A percentile compares a stretch with the other conserved stretches of the same genome.
Conservation (phyloP, 2,113 vertebrate species). For the Pogonocichla stellata region DNA sequence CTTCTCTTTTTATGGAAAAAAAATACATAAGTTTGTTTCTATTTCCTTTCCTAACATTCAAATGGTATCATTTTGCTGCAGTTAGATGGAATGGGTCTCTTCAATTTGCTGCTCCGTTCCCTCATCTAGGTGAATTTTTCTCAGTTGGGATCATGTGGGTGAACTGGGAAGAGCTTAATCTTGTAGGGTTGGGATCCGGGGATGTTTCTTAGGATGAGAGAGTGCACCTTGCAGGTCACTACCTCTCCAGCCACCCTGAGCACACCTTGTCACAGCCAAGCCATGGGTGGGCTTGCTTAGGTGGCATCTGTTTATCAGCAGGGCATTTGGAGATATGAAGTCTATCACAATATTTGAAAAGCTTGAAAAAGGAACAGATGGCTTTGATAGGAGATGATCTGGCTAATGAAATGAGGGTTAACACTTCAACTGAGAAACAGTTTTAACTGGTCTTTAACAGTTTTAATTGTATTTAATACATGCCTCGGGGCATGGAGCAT, state of each 20-base stretch:
- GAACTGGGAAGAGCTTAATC: neutral
- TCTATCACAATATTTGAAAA: slow-evolving; percentile 34
- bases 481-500: neutral
- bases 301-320: neutral
- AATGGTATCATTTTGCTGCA: neutral
- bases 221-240: neutral
- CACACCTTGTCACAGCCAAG: neutral
- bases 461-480: neutral
- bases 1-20: neutral
- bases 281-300: neutral
- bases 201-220: neutral
- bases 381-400: neutral
- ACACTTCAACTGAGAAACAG: neutral
- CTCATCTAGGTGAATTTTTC: neutral
- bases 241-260: neutral
- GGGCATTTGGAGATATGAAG: neutral
- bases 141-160: neutral
- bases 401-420: neutral
- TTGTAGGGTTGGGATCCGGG: neutral
- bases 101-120: neutral
- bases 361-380: neutral
- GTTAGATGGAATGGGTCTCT: neutral
- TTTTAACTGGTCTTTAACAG: neutral
- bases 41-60: neutral
- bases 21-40: neutral